phyloP scores from a whole-genome alignment of 2,888 invertebrate species.

The Melanophora roralis region DNA sequence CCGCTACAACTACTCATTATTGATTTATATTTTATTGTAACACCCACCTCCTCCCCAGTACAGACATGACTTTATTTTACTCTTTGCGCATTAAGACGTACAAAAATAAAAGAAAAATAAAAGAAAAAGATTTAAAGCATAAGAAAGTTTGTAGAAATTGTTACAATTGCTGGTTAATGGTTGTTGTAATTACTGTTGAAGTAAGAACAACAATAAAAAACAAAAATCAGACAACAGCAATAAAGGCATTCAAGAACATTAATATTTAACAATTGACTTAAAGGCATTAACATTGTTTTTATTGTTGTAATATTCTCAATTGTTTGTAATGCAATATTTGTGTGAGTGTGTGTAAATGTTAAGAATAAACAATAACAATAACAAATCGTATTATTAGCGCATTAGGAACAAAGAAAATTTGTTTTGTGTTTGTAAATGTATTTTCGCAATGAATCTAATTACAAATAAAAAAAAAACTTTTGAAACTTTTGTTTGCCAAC shows the following conservation, averaged over 20 bases:
- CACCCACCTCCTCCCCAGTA: too few relatives aligned
- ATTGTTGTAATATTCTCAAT: neutral
- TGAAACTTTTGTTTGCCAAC: too few relatives aligned
- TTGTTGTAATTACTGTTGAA: neutral
- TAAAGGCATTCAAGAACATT: neutral
- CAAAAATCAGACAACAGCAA: neutral
- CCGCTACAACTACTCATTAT: too few relatives aligned
- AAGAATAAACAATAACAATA: neutral
- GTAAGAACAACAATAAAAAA: neutral
- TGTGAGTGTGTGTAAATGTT: neutral
- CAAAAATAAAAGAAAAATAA: neutral
- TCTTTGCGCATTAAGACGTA: too few relatives aligned
- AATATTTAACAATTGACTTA: slow-evolving; percentile 3
- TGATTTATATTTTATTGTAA: too few relatives aligned
- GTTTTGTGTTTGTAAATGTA: too few relatives aligned
- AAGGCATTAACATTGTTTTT: slow-evolving; percentile 4
- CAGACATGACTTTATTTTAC: too few relatives aligned
- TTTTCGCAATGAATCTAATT: too few relatives aligned
- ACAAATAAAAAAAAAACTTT: too few relatives aligned
- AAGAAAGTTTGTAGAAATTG: neutral
- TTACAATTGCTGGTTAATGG: neutral
- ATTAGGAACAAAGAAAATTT: neutral
- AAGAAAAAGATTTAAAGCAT: neutral
- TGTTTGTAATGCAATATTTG: neutral
- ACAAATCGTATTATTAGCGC: neutral